Percentiles rank a stretch among this genome's conserved stretches.
These are phyloP conservation scores for Tuberolachnus salignus DNA, from an alignment of 2,888 invertebrate genomes.

Conservation along the genomic window DNA sequence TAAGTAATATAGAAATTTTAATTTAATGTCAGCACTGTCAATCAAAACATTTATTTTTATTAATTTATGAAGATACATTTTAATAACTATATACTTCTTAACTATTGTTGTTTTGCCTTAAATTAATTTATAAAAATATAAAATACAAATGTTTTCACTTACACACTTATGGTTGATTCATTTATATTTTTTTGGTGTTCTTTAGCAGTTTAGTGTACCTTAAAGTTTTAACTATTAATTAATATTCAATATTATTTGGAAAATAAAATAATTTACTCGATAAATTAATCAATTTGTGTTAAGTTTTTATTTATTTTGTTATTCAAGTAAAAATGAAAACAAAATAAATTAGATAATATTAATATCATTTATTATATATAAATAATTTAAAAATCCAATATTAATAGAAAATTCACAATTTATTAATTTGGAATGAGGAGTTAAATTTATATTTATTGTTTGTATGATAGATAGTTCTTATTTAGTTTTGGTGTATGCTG, in stretches of 20 bases:
- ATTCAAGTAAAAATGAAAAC: background rate
- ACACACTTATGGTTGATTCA: background rate
- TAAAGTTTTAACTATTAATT: background rate
- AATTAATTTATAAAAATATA: background rate
- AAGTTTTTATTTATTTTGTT: too few relatives aligned
- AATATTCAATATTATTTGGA: background rate
- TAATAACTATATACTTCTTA: background rate
- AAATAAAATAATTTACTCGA: background rate
- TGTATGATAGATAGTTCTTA: slow-evolving; percentile 7
- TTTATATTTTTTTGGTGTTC: background rate
- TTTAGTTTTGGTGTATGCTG: slow-evolving; percentile 23
- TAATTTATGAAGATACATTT: background rate
- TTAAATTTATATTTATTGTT: slow-evolving; percentile 1
- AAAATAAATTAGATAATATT: too few relatives aligned
- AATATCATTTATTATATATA: too few relatives aligned
- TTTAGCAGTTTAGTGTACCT: background rate
- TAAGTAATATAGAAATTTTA: too few relatives aligned
- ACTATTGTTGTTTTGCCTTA: background rate
- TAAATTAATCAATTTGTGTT: too few relatives aligned
- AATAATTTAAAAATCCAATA: background rate
- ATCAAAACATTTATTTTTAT: background rate
- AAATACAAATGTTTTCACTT: background rate
- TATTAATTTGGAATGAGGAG: slow-evolving; percentile 1
- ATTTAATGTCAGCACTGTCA: too few relatives aligned
- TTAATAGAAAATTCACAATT: background rate